Percentiles rank a stretch among this genome's conserved stretches.
Evolutionary conservation across 2,113 vertebrate genomes (phyloP).

Genomic region (Chaetodon auriga): DNA sequence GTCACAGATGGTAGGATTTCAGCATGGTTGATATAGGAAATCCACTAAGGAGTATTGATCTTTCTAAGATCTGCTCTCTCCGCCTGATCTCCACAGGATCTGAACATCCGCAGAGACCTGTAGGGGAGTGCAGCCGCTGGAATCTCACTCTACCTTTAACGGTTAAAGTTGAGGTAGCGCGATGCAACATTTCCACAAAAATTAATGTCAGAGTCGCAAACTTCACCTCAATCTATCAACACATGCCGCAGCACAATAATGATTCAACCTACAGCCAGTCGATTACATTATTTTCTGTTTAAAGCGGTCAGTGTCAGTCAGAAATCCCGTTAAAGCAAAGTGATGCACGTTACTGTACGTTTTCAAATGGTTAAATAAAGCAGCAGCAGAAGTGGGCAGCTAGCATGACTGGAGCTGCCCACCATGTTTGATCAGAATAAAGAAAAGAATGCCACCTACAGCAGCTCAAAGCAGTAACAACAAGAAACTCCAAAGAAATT

Average conservation of each 20-base stretch:
- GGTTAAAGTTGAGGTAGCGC: conserved; percentile 3
- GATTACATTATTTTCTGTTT: not conserved
- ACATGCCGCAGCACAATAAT: not conserved
- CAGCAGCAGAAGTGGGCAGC: too few relatives aligned
- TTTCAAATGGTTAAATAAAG: not conserved
- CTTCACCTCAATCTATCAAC: not conserved
- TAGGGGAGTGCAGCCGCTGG: conserved; percentile 34
- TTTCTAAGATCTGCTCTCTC: conserved; percentile 68
- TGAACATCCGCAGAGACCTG: conserved; percentile 61
- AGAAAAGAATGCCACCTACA: not conserved
- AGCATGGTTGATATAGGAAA: conserved; percentile 78
- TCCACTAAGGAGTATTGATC: conserved; percentile 81
- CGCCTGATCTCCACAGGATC: conserved; percentile 76
- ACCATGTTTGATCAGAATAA: not conserved
- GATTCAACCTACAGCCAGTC: not conserved
- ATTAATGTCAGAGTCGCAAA: not conserved
- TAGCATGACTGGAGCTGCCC: not conserved
- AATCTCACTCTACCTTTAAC: conserved; percentile 23
- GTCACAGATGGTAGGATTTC: conserved; percentile 82
- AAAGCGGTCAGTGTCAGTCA: not conserved
- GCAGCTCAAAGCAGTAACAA: conserved; percentile 11
- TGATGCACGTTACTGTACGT: not conserved
- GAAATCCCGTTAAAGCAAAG: not conserved
- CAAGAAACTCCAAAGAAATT: conserved; percentile 5
- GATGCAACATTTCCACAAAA: not conserved